phyloP scores from a whole-genome alignment of 2,797 vertebrate genomes.

The Sphenopsis melanotis region DNA sequence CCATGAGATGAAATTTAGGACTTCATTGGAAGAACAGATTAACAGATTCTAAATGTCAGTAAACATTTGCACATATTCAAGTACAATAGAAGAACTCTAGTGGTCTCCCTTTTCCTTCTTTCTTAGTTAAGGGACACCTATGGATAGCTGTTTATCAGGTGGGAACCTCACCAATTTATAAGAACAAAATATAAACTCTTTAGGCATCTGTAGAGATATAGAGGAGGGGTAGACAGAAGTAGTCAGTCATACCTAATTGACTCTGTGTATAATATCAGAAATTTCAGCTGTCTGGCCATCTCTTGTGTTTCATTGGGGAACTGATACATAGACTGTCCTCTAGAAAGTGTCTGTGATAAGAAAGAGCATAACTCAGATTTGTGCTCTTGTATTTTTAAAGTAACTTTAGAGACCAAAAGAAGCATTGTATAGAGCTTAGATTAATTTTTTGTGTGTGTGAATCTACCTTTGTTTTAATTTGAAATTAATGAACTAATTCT shows the following conservation, averaged over 20 bases:
- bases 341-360: background rate
- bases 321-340: rapidly evolving
- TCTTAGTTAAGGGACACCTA: background rate
- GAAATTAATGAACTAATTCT: constrained; percentile 20
- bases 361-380: background rate
- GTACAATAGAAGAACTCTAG: background rate
- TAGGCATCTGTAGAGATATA: background rate
- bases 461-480: background rate
- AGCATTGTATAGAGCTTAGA: background rate
- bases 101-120: background rate
- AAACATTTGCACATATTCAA: background rate
- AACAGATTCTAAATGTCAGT: background rate
- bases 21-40: background rate
- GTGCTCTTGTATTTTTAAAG: background rate
- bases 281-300: background rate
- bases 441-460: background rate
- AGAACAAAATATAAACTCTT: background rate
- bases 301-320: background rate
- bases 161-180: rapidly evolving
- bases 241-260: background rate
- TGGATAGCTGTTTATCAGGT: background rate
- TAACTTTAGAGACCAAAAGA: background rate
- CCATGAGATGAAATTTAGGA: background rate
- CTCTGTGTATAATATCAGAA: background rate
- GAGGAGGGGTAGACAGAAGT: background rate